Evolutionary conservation across 2,888 invertebrate genomes (phyloP), one percentile per base, ranked within the genome.

Genomic region (Spodoptera exigua): DNA sequence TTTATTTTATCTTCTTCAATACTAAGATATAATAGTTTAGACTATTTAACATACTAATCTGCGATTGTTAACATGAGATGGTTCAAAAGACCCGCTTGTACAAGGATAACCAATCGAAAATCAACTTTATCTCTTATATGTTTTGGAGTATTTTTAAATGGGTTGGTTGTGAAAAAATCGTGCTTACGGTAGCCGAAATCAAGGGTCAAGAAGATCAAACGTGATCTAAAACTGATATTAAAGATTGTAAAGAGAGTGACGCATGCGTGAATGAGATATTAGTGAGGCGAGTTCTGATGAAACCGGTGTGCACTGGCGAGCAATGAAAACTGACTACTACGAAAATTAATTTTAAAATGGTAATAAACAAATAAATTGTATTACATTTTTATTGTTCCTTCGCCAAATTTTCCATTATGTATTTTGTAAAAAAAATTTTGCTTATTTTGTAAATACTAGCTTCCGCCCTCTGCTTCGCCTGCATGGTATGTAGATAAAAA

Each of bases 181-280:
- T 93, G 93, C 83, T 84, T 86, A 92, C 93, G 84, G 93, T 93
- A 94, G 93, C 93, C 89, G 85, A 93, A 91, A 89, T 89, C 87
- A 87, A 85, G 91, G 93, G 93, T 93, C 93, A 91, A 59, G 81
- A 84, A 91, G 93, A 90, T 92, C 93, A 92, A 88, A 71, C 91
- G 89, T 90, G 93, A 92, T 92, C 89, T 83, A 90, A 91, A 92
- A 91, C 89, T 92, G 92, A 93, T 93, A 91, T 89, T 87, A 87
- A 84, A 89, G 89, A 91, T 91, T 86, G 86, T 86, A 83, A 83
- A 74, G 74, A 83, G 85, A 91, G 86, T 89, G 92, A 91, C 87
- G 91, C 87, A 92, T 89, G 92, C 91, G 90, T 92, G 91, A 91
- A 92, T 92, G 88, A 93, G 89, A 90, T 90, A 90, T 91, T 89